Evolutionary conservation across 2,113 vertebrate genomes (phyloP), one percentile per base, ranked within the genome.

Genomic region (Hippocampus zosterae): DNA sequence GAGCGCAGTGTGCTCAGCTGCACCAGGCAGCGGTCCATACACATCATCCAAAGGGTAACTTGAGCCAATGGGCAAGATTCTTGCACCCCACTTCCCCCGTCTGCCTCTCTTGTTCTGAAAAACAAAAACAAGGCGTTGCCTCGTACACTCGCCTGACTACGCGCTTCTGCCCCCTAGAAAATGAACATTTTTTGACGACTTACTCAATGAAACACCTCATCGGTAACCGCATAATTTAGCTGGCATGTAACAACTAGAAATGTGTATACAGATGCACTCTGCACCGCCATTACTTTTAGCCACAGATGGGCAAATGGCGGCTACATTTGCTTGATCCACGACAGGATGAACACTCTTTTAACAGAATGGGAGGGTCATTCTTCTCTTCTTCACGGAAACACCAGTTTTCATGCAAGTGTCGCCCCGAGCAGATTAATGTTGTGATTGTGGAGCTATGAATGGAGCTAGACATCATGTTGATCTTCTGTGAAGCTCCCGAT

Each of bases 1-100:
- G 84, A 91, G 83, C 68, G 72, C 75, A 87, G 88, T 89, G 84
- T 90, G 85, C 81, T 91, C 89, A 92, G 91, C 91, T 92, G 89
- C 85, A 83, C 77, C 10, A 83, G 82, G 88, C 87, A 86, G 86
- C 2, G 64, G 81, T 86, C 79, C 84, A 76, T 27, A 77, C 80
- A 84, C 85, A 88, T 84, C 86, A 80, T 87, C 79, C 84, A 82
- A 73, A 81, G 71, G 79, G 89, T 88, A 88, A 89, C 80, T 81
- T 79, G 88, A 90, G 88, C 87, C 87, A 88, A 80, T 82, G 77
- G 82, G 79, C 78, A 70, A 84, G 77, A 82, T 75, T 82, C 82
- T 79, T 83, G 71, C 62, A 67, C 72, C 70, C 78, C 27, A 2
- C 56, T 6, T 56, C 42, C 74, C 44, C 65, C n/a, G 4, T 46